Base-by-base conservation (phyloP, 2,888 invertebrate genomes). In the Sinotaia quadrata region DNA sequence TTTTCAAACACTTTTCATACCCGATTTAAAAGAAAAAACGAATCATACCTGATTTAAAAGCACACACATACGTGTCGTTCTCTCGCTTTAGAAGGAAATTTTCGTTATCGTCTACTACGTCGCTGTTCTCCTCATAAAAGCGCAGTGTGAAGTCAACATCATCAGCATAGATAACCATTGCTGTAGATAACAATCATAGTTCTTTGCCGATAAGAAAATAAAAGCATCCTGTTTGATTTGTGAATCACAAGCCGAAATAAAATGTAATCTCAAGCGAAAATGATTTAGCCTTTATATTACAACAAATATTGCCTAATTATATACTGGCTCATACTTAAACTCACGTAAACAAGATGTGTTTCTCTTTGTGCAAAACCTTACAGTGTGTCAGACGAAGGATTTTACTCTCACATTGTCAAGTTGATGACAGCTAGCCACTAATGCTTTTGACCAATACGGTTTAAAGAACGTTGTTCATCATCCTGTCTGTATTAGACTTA, bases 31-130 rank as follows among this genome's bases (percentile, higher is more conserved):
- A n/a, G n/a, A n/a, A n/a, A n/a, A n/a, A n/a, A n/a, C n/a, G n/a
- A n/a, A n/a, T n/a, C 41, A 24, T 62, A 62, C 62, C 51, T 36
- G 37, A 62, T 0, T n/a, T 49, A 34, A 62, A 61, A 18, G 12
- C 15, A 15, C 15, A 33, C 27, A 41, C 33, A 8, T 24, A 36
- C 18, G n/a, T 12, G 51, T 62, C 36, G 51, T 51, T 62, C 12
- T 51, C 34, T 34, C 51, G 21, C 3, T 18, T 4, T 1, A 37
- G 36, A 4, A 24, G 5, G 31, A 47, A 47, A 31, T 24, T 29
- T 2, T 47, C 49, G 21, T 18, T 33, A 24, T 47, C 49, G 4
- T 49, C 51, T 1, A n/a, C 18, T 12, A 58, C 36, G 15, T 58
- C 21, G 8, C 24, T 12, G 18, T 36, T 21, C 2, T 58, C 27